Evolutionary conservation across 2,113 vertebrate genomes (phyloP), one percentile per base, ranked within the genome.

Genomic region (Neopipo cinnamomea): DNA sequence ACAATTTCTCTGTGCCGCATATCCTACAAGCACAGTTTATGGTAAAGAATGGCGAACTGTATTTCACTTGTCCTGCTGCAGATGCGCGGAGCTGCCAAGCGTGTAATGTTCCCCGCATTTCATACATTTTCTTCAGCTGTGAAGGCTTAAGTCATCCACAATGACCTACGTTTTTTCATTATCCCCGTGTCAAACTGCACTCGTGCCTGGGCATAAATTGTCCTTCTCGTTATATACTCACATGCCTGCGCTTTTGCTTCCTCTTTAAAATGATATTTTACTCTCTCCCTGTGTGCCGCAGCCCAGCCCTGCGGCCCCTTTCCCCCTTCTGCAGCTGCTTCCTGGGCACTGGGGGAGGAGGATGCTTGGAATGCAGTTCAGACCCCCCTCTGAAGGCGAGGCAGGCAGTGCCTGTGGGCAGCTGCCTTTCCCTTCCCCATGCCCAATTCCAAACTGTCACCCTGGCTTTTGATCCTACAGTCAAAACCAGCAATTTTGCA

Each of bases 131-230:
- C 98, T 98, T 98, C 98, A 98, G 98, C 98, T 95, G 98, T 98
- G 98, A 98, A 99, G 98, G 98, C 99, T 99, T 99, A 99, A 99
- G 98, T 99, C 98, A 98, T 99, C 98, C 98, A 98, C 98, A 98
- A 98, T 99, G 99, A 99, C 99, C 99, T 99, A 98, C 98, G 99
- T 98, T 99, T 99, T 98, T 99, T 99, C 99, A 99, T 99, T 99
- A 99, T 99, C 99, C 98, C 98, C 98, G 98, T 99, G 99, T 99
- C 99, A 98, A 99, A 98, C 98, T 96, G 98, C 97, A 96, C 98
- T 98, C 98, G 99, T 99, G 99, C 98, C 97, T 97, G 97, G 98
- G 99, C 99, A 99, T 99, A 99, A 99, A 99, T 99, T 99, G 99
- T 98, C 98, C 99, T 98, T 98, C 99, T 99, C 90, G 98, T 99